Evolutionary conservation across 2,888 invertebrate genomes (phyloP).

Genomic region (Pemphredon lugubris): DNA sequence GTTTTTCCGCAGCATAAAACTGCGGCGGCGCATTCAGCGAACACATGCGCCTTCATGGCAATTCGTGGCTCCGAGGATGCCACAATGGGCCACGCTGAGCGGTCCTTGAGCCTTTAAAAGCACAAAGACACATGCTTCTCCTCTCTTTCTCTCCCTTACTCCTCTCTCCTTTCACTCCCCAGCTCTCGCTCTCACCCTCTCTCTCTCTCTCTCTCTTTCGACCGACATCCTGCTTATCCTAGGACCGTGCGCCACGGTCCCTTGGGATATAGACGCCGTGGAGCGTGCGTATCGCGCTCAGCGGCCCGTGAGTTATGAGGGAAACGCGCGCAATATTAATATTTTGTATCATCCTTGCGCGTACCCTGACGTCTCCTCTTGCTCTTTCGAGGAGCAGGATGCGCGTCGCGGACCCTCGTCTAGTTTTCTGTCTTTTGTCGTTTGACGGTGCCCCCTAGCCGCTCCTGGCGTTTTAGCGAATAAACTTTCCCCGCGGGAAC

Average conservation of each 20-base stretch:
- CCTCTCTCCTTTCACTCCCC: conserved; percentile 51
- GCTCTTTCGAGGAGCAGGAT: neutral
- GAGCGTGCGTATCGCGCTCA: conserved; percentile 80
- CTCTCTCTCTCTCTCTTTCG: conserved; percentile 42
- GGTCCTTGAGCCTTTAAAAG: conserved; percentile 74
- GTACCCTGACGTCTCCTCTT: too few relatives aligned
- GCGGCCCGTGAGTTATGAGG: conserved; percentile 81
- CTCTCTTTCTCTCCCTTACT: conserved; percentile 51
- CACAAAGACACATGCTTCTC: conserved; percentile 74
- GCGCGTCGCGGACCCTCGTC: conserved; percentile 57
- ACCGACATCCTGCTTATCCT: conserved; percentile 74
- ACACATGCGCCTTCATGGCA: conserved; percentile 49
- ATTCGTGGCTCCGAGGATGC: conserved; percentile 44
- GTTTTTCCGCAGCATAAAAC: conserved; percentile 67
- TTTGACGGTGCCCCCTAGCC: conserved; percentile 56
- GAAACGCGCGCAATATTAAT: conserved; percentile 79
- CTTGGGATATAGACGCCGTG: conserved; percentile 76
- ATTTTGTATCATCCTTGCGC: conserved; percentile 80
- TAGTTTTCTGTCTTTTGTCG: conserved; percentile 74
- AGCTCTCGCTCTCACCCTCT: too few relatives aligned
- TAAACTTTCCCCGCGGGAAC: too few relatives aligned
- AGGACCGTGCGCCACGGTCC: conserved; percentile 66
- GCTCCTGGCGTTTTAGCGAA: too few relatives aligned
- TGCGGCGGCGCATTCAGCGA: conserved; percentile 70
- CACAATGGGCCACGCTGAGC: too few relatives aligned